Evolutionary conservation across 2,888 invertebrate species (phyloP).

Genomic region (Phlogophora meticulosa): DNA sequence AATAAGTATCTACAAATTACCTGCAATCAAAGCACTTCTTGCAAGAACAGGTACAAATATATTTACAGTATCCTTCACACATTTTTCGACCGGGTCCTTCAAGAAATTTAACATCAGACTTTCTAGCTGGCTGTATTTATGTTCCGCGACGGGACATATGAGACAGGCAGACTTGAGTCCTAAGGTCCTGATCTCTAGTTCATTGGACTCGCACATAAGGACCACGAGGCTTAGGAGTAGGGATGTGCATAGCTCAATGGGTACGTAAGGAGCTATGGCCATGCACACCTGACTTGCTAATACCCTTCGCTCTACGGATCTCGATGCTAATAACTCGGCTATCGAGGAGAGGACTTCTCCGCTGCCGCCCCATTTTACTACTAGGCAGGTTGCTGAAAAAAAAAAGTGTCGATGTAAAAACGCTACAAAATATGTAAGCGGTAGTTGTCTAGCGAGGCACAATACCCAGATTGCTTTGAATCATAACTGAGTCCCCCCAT

Average conservation of each 20-base stretch:
- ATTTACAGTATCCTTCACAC: slow-evolving; percentile 83
- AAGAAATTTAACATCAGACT: slow-evolving; percentile 85
- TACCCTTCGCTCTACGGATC: slow-evolving; percentile 81
- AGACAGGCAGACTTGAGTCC: slow-evolving; percentile 85
- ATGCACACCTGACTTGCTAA: slow-evolving; percentile 87
- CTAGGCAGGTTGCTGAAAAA: slow-evolving; percentile 83
- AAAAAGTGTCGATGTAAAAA: no score
- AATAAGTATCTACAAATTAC: slow-evolving; percentile 66
- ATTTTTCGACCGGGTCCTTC: slow-evolving; percentile 83
- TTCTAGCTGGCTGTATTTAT: slow-evolving; percentile 86
- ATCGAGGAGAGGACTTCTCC: slow-evolving; percentile 86
- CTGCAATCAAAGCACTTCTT: slow-evolving; percentile 84
- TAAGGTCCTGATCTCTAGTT: slow-evolving; percentile 81
- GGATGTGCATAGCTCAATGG: slow-evolving; percentile 87
- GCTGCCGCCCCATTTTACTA: slow-evolving; percentile 88
- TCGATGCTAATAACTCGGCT: slow-evolving; percentile 84
- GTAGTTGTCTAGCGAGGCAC: no score
- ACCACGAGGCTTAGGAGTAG: slow-evolving; percentile 85
- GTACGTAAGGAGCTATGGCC: slow-evolving; percentile 86
- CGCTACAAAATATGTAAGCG: no score
- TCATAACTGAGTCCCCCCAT: slow-evolving; percentile 15
- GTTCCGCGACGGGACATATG: slow-evolving; percentile 85
- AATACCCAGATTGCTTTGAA: no score
- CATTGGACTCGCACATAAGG: slow-evolving; percentile 88
- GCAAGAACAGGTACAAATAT: slow-evolving; percentile 86